A percentile compares a stretch with the other conserved stretches of the same genome.
Conservation (phyloP, 1,140 invertebrate species). For the Hypothenemus hampei region DNA sequence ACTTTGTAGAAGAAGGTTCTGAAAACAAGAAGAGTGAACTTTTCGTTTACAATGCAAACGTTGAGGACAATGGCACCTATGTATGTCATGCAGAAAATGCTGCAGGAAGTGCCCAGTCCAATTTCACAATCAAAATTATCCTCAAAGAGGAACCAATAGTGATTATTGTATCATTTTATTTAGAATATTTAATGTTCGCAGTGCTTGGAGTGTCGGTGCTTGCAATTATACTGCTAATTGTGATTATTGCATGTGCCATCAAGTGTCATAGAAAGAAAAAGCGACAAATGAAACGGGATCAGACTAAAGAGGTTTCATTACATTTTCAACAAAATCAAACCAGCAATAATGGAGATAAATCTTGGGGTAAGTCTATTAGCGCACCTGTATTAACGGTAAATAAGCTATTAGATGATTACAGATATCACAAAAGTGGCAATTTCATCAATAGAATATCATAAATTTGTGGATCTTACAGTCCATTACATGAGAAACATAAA, state of each 20-base stretch:
- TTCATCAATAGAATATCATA: neutral
- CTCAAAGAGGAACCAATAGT: slow-evolving; percentile 65
- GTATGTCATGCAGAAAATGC: slow-evolving; percentile 76
- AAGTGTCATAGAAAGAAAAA: slow-evolving; percentile 53
- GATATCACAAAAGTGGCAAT: neutral
- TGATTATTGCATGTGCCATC: slow-evolving; percentile 56
- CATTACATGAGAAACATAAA: slow-evolving; percentile 1
- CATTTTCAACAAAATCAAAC: slow-evolving; percentile 27
- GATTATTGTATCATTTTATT: slow-evolving; percentile 58
- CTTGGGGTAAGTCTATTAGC: slow-evolving; percentile 15
- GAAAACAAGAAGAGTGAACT: slow-evolving; percentile 70
- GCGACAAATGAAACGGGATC: slow-evolving; percentile 33
- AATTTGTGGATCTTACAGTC: neutral
- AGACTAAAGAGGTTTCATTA: slow-evolving; percentile 10
- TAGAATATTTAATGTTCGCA: slow-evolving; percentile 63
- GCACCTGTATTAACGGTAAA: neutral
- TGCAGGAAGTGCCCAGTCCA: slow-evolving; percentile 67
- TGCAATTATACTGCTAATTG: slow-evolving; percentile 54
- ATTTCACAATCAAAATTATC: slow-evolving; percentile 70
- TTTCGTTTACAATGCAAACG: slow-evolving; percentile 67
- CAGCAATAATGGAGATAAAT: slow-evolving; percentile 20
- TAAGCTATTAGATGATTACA: neutral
- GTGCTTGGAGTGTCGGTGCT: slow-evolving; percentile 54
- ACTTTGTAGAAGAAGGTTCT: slow-evolving; percentile 62
- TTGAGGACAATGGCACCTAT: slow-evolving; percentile 75